These are phyloP conservation scores for Stenichneumon culpator DNA, from an alignment of 2,888 invertebrate genomes.

Conservation along the genomic window DNA sequence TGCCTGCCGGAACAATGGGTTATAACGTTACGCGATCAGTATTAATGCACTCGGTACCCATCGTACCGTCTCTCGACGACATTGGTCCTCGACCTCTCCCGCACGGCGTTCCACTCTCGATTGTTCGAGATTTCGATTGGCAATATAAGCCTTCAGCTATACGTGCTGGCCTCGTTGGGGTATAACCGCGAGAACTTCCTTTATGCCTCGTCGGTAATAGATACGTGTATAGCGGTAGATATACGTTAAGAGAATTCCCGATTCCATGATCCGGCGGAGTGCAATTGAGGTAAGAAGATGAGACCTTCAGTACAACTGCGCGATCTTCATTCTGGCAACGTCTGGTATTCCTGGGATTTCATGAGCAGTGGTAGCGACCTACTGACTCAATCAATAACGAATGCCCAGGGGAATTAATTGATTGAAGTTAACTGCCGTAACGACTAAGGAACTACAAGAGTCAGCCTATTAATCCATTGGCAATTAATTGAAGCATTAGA, in stretches of 20 bases:
- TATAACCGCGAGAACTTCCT: conserved; percentile 42
- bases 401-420: neutral
- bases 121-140: conserved; percentile 64
- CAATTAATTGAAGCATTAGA: neutral
- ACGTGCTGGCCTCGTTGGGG: conserved; percentile 28
- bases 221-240: conserved; percentile 3
- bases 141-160: conserved; percentile 50
- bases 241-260: conserved; percentile 43
- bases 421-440: neutral
- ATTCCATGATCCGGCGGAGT: conserved; percentile 19
- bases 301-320: conserved; percentile 1
- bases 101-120: conserved; percentile 54
- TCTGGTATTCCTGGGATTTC: neutral
- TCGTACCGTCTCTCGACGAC: conserved; percentile 49
- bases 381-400: neutral
- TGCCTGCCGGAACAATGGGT: conserved; percentile 71
- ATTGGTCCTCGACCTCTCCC: conserved; percentile 43
- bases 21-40: conserved; percentile 75
- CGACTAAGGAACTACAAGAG: neutral
- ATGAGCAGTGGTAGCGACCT: neutral
- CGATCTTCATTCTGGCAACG: conserved; percentile 13
- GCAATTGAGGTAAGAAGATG: conserved; percentile 55
- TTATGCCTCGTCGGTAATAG: conserved; percentile 54
- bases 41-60: conserved; percentile 73
- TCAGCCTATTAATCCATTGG: neutral